Evolutionary conservation across 2,888 invertebrate species (phyloP), one percentile per base, ranked within the genome.

Genomic region (Drosophila fulvimacula): DNA sequence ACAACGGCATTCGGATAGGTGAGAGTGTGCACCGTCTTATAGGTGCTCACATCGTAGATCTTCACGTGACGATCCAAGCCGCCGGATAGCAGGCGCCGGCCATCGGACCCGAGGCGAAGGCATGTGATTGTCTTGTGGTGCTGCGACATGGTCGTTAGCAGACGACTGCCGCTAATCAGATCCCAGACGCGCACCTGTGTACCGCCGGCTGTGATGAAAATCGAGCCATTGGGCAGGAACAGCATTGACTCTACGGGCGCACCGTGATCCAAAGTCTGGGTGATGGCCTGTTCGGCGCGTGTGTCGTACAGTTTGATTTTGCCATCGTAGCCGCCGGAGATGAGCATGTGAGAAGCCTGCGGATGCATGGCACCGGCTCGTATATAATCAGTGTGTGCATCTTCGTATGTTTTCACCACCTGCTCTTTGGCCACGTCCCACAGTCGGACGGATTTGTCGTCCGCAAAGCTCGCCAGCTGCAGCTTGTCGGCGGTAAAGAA

Each of bases 121-220:
- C 96, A 96, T 0, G 98, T 99, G 1, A 99, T 95, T 0, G 98
- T 98, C 93, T 99, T 99, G 92, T 98, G 98, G 93, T 99, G 99
- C 82, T 97, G 96, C 3, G 96, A 96, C 74, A 99, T 94, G 84
- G 95, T 95, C 2, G 97, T 95, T 27, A 99, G 92, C 60, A 97
- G 93, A 91, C 96, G 96, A 19, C 84, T 76, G 27, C 98, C 97
- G 76, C 96, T 95, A 56, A 98, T 94, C 6, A 96, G 95, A 92
- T 99, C 99, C 98, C 98, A 99, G 0, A 99, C 96, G 92, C 96
- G 96, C 7, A 98, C 95, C 91, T 96, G 96, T 38, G 96, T 97
- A 0, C 97, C 98, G 79, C 98, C 98, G 67, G 98, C 98, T 83
- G 98, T 97, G 51, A 98, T 93, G 90, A 99, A 96, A 84, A 99